Base-by-base conservation (phyloP, 2,888 invertebrate species). In the Ichneumon xanthorius region DNA sequence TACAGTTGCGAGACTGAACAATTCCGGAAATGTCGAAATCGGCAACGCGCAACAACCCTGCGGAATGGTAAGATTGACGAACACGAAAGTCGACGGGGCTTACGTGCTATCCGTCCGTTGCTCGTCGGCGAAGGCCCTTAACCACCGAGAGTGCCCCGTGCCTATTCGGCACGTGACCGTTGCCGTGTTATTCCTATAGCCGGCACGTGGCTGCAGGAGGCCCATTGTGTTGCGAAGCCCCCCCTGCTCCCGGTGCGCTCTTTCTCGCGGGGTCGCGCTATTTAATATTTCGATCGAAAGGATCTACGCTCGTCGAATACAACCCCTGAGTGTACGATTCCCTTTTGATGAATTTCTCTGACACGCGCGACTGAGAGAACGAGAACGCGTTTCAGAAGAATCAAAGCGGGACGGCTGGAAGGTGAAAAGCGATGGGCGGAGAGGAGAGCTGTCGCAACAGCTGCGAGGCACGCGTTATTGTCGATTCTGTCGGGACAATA, bases 241-340 rank as follows among this genome's bases (percentile, higher is more conserved):
- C 55, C 63, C 65, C 87, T 77, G 53, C 75, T 80, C 84, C 68
- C 37, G 70, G 73, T 85, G 75, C 82, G 78, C 88, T 80, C 58
- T 22, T 61, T 70, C 79, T 55, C 82, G 58, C 85, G 77, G 83
- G 85, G 86, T 88, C 88, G 84, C 87, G 88, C 89, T 89, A 90
- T 90, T 91, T 91, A 91, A 92, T 92, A 92, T 91, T 91, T 92
- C 89, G 90, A 91, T 92, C 88, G 90, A 83, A 61, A 85, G 30
- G 73, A 63, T 80, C 81, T 87, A 88, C 88, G 89, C 89, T 88
- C 87, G 86, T 70, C 58, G 55, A 73, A 63, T 53, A 63, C 50
- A 80, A 82, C 79, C 55, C 40, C 63, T 75, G 61, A 22, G 75
- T 71, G 71, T 76, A 86, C 63, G 67, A 80, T 88, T 89, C 87